Evolutionary conservation across 1,140 invertebrate species (phyloP).

Genomic region (Gonatopus flavifemur): DNA sequence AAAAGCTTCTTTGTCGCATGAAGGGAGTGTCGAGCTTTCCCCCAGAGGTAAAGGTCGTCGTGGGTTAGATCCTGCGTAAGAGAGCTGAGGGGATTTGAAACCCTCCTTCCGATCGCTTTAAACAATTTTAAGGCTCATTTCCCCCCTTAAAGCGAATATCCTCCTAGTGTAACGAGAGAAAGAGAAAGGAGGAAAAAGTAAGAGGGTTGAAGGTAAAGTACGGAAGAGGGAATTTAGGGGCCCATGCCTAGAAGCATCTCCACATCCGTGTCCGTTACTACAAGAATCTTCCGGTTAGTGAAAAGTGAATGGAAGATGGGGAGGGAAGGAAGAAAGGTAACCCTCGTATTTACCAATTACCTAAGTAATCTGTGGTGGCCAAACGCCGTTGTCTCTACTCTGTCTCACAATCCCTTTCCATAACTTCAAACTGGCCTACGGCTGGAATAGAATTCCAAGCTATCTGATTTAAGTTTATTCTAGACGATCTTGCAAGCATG

Average conservation of each 20-base stretch:
- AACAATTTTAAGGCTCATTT: conserved; percentile 62
- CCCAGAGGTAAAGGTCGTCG: no score
- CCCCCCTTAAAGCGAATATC: conserved; percentile 57
- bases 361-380: conserved; percentile 55
- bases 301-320: no score
- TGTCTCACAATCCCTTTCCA: conserved; percentile 41
- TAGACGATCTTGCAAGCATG: no score
- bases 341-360: conserved; percentile 60
- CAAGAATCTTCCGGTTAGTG: conserved; percentile 33
- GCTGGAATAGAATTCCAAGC: conserved; percentile 16
- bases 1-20: conserved; percentile 9
- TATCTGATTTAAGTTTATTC: no score
- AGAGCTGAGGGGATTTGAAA: conserved; percentile 26
- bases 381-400: conserved; percentile 35
- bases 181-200: conserved; percentile 5
- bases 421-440: conserved; percentile 31
- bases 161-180: conserved; percentile 19
- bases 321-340: no score
- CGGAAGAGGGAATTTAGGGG: conserved; percentile 4
- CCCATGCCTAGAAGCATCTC: conserved; percentile 37
- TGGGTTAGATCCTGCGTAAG: conserved; percentile 19
- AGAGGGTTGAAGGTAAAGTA: conserved; percentile 20
- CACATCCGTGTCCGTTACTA: conserved; percentile 18
- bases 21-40: conserved; percentile 33
- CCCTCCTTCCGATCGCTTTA: conserved; percentile 54